These are phyloP conservation scores for Caenorhabditis afra DNA, from an alignment of 2,888 invertebrate genomes.

Conservation along the genomic window DNA sequence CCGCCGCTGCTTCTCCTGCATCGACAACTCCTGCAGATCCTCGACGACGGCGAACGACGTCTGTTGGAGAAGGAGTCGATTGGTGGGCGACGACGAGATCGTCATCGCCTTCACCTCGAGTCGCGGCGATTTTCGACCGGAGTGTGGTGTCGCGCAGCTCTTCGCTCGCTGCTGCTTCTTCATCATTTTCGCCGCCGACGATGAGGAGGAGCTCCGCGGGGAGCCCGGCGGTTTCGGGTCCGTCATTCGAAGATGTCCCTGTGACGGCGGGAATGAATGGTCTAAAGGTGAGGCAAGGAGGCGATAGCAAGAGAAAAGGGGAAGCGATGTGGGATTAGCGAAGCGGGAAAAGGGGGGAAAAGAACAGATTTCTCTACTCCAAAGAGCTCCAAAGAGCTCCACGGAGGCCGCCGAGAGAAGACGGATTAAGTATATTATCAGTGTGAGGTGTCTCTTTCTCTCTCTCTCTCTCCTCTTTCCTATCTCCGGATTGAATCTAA, in stretches of 20 bases:
- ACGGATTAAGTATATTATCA: no score
- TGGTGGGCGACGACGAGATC: constrained; percentile 44
- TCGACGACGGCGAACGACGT: constrained; percentile 40
- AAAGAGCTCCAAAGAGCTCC: no score
- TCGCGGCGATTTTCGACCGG: constrained; percentile 51
- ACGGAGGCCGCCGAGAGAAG: no score
- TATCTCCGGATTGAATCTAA: no score
- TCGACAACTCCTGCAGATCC: constrained; percentile 31
- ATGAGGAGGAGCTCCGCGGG: constrained; percentile 12
- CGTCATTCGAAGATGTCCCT: constrained; percentile 23
- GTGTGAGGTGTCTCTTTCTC: no score
- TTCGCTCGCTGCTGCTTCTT: constrained; percentile 57
- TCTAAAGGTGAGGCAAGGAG: no score
- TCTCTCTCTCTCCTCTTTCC: no score
- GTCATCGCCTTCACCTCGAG: constrained; percentile 54
- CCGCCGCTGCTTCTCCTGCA: constrained; percentile 14
- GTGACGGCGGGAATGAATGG: background rate
- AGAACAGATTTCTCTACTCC: no score
- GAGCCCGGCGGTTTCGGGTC: constrained; percentile 9
- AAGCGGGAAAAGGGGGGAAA: no score
- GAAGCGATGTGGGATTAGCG: background rate
- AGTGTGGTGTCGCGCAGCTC: constrained; percentile 39
- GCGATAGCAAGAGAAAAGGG: no score
- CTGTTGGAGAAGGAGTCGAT: constrained; percentile 37
- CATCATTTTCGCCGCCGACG: constrained; percentile 44